Evolutionary conservation across 2,888 invertebrate genomes (phyloP), one percentile per base, ranked within the genome.

Genomic region (Diachrysia chrysitis): DNA sequence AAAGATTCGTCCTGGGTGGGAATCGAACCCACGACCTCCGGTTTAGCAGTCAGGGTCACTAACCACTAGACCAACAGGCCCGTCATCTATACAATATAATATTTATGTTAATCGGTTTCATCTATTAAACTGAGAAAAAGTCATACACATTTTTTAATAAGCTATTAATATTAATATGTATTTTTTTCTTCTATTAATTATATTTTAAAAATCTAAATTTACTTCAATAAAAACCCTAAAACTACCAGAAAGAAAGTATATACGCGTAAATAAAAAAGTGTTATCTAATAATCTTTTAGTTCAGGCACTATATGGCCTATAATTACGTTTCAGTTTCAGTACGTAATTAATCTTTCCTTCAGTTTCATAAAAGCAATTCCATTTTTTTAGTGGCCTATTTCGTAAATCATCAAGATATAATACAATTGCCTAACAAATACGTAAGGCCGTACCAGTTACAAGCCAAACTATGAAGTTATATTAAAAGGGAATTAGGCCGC

Each of bases 381-480:
- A 54, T 19, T 54, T 17, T 67, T 59, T 60, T 37, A 32, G 67
- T 54, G 60, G 60, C 66, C 56, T 46, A 63, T 55, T 70, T 55
- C 46, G 56, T 68, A 71, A 69, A 59, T 73, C 53, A 71, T 61
- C 48, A 9, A 63, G 58, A 70, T 68, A 63, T 48, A 55, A 67
- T 54, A 58, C 51, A 73, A 61, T 25, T 58, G 29, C 23, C 32
- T 46, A 56, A 62, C 57, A 12, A 63, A 51, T 73, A 65, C 51
- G 62, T 63, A 19, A 17, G 21, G 57, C 66, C 69, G 79, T 81
- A 78, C 79, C 81, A 81, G 81, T 79, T 69, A 81, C 81, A 67
- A 71, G 56, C 46, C 63, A 32, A 59, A 69, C 69, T 72, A 74
- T 77, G 46, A 73, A 70, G 51, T 16, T 48, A 69, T 65, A 62